Evolutionary conservation across 2,797 vertebrate genomes (phyloP), one percentile per base, ranked within the genome.

Genomic region (Syngnathus rostellatus): DNA sequence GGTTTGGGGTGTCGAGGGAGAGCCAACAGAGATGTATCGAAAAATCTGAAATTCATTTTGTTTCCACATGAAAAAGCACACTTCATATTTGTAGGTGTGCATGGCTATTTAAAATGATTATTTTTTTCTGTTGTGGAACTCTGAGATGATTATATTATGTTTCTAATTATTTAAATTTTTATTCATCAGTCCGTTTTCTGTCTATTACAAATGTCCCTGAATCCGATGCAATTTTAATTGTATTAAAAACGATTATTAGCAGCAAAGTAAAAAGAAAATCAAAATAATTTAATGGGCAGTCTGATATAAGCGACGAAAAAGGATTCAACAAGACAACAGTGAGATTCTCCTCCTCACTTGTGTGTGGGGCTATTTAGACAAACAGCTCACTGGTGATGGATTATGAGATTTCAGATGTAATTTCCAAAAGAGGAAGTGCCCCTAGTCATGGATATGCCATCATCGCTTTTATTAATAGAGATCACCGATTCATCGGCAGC

Each of bases 331-430:
- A 46, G 50, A n/a, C 50, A 51, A 21, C 19, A 9, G 39, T 38
- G 64, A 79, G 70, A 79, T 65, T 59, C 0, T 51, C 40, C 74
- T 80, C 68, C 69, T 77, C 68, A 67, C 53, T 77, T 71, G 67
- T 66, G 66, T 77, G 69, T 71, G 55, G 74, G 65, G 64, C 68
- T 78, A 66, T 85, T 84, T 81, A 66, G 72, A 78, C 25, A 86
- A 82, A 70, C 74, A 69, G 80, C 77, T 79, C 77, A 73, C 80
- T 80, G 77, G 62, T 82, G 83, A 84, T 31, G 72, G 83, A 88
- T 89, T 84, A 85, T 77, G 71, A 76, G 76, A 85, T 85, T 87
- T 80, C 14, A 68, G 64, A 62, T 45, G 68, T 82, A 77, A 89
- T 82, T 78, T 76, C 71, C 63, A 74, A 64, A 72, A 78, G 66